Conservation (phyloP, 2,113 vertebrate genomes). For the Smithornis capensis region DNA sequence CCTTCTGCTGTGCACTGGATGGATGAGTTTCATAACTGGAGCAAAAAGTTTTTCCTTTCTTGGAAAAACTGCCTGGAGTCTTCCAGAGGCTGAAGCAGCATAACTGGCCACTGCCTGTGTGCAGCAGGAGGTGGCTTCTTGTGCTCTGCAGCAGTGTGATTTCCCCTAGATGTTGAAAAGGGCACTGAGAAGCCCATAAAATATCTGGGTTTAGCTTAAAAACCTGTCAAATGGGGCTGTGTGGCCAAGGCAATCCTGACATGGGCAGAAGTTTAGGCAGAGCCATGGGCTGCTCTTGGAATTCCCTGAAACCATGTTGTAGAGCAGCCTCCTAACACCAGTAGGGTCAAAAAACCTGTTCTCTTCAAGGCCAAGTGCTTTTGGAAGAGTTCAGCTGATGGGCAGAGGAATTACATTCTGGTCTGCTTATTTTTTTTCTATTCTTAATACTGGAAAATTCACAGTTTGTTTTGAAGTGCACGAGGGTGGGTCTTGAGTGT, state of each 20-base stretch:
- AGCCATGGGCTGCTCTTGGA: neutral
- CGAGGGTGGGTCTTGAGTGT: neutral
- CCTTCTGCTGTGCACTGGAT: rapidly evolving
- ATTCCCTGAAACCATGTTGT: neutral
- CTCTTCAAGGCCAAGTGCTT: neutral
- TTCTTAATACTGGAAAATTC: neutral
- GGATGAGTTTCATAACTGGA: neutral
- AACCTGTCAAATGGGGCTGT: neutral
- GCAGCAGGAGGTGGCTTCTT: neutral
- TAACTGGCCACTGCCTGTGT: neutral
- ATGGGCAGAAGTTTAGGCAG: neutral
- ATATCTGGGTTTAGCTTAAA: neutral
- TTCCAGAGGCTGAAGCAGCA: neutral
- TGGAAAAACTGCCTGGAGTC: neutral
- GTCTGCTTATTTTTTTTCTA: neutral
- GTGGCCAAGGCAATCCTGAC: neutral
- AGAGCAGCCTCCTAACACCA: neutral
- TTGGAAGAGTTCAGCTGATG: neutral
- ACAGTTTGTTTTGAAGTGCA: neutral
- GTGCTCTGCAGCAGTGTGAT: neutral
- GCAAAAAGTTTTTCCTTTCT: neutral
- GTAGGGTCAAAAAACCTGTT: neutral
- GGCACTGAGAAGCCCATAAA: neutral
- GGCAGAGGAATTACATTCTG: neutral
- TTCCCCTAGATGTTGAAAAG: neutral